Evolutionary conservation across 2,797 vertebrate species (phyloP).

Genomic region (Fratercula arctica): DNA sequence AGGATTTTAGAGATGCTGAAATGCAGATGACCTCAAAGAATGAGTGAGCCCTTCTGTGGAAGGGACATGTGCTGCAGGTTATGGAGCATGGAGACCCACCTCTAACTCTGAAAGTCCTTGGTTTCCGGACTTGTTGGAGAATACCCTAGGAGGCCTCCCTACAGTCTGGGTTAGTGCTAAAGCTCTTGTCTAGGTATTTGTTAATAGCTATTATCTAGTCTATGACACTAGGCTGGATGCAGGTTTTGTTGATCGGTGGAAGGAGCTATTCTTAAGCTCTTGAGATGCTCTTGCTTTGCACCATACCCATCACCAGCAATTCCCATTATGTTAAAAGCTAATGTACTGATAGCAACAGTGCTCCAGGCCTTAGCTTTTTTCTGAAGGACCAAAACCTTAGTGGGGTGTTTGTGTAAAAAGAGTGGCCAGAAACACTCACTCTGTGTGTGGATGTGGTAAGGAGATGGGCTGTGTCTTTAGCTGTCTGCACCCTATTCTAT

Average conservation of each 20-base stretch:
- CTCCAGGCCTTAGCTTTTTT: background rate
- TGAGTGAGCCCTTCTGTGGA: background rate
- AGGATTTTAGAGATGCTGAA: background rate
- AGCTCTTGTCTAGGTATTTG: background rate
- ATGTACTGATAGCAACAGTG: rapidly evolving
- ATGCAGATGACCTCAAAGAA: background rate
- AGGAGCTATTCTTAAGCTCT: background rate
- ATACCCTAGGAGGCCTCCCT: too few relatives aligned
- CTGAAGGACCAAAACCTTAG: background rate
- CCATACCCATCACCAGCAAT: background rate
- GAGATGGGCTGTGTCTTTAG: background rate
- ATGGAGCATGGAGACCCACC: too few relatives aligned
- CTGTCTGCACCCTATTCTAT: background rate
- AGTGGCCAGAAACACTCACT: background rate
- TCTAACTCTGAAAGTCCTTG: background rate
- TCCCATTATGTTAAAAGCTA: background rate
- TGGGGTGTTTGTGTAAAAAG: background rate
- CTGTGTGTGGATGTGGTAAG: background rate
- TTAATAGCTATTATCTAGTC: background rate
- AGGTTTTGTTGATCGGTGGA: background rate
- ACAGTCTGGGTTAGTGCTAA: background rate
- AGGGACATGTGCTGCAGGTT: background rate
- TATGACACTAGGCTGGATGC: background rate
- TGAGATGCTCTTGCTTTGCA: background rate
- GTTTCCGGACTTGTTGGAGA: background rate